Evolutionary conservation across 2,888 invertebrate genomes (phyloP), one percentile per base, ranked within the genome.

Genomic region (Acheta domesticus): DNA sequence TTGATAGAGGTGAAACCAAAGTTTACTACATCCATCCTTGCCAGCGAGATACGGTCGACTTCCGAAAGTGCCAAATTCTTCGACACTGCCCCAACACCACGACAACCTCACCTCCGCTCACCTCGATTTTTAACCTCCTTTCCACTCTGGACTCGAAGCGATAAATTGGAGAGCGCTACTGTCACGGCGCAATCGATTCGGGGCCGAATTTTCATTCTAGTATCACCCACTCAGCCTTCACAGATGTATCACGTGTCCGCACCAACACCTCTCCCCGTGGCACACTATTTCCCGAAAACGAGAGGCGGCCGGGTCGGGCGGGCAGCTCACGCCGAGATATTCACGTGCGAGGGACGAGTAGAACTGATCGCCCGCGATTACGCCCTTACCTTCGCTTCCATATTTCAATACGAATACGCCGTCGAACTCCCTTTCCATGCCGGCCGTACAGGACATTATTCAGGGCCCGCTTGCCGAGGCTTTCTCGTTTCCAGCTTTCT

Each of bases 331-430:
- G 36, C 36, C 36, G 36, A 36, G 36, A 36, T 36, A n/a, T 62
- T n/a, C 62, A 62, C 62, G 62, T n/a, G 62, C 14, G 16, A 62
- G 62, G 62, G n/a, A 62, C 14, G 62, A 62, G 62, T 14, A 62
- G n/a, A 62, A 62, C 16, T 62, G 62, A 62, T 62, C n/a, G 62
- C 16, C 62, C 36, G 14, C 62, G 62, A 62, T 62, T 62, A 62
- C 62, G n/a, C n/a, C 62, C n/a, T n/a, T 62, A 62, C 62, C 16
- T 62, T 62, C 62, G 14, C 62, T 62, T 62, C 62, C n/a, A 62
- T 62, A 62, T 62, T 62, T 62, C 62, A 62, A 62, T 62, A 62
- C 62, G 62, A 62, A 62, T 62, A 19, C 62, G n/a, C 62, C 62
- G 16, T 62, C 62, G 62, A 36, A 36, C 36, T 36, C 36, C 36